A percentile compares a stretch with the other conserved stretches of the same genome.
phyloP scores from a whole-genome alignment of 2,888 invertebrate species.

The Helleia helle region DNA sequence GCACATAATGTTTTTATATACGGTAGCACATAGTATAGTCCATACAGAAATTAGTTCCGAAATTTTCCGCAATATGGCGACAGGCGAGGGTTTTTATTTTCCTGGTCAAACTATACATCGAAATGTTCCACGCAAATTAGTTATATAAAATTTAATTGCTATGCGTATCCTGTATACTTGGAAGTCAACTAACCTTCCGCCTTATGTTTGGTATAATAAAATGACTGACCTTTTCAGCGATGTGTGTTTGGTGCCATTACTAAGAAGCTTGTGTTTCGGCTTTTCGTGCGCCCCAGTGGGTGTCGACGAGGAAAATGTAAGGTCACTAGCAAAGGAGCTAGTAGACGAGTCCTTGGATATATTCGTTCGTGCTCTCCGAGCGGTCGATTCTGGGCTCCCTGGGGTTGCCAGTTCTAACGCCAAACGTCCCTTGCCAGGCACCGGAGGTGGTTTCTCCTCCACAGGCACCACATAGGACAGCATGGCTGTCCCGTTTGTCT shows the following conservation, averaged over 20 bases:
- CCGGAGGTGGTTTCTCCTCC: slow-evolving; percentile 83
- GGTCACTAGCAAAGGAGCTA: slow-evolving; percentile 79
- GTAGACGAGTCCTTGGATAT: slow-evolving; percentile 80
- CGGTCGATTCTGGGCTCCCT: slow-evolving; percentile 49
- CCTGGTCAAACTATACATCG: no score
- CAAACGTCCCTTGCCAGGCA: slow-evolving; percentile 66
- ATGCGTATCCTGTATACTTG: no score
- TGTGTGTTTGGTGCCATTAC: slow-evolving; percentile 82
- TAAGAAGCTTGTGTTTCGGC: slow-evolving; percentile 78
- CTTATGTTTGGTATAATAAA: background rate
- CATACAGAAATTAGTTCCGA: no score
- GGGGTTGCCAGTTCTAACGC: slow-evolving; percentile 52
- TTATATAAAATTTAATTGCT: no score
- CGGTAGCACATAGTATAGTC: no score
- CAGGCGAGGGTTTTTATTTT: no score
- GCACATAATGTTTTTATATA: no score
- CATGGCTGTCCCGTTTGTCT: slow-evolving; percentile 59
- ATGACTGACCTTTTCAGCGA: slow-evolving; percentile 78
- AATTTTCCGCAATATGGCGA: no score
- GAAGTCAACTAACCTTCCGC: background rate
- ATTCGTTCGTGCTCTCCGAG: slow-evolving; percentile 42
- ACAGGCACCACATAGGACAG: slow-evolving; percentile 86
- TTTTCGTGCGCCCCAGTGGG: slow-evolving; percentile 77
- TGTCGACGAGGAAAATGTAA: slow-evolving; percentile 77
- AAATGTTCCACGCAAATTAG: no score